Conservation (phyloP, 2,888 invertebrate genomes). For the Andrena flavipes region DNA sequence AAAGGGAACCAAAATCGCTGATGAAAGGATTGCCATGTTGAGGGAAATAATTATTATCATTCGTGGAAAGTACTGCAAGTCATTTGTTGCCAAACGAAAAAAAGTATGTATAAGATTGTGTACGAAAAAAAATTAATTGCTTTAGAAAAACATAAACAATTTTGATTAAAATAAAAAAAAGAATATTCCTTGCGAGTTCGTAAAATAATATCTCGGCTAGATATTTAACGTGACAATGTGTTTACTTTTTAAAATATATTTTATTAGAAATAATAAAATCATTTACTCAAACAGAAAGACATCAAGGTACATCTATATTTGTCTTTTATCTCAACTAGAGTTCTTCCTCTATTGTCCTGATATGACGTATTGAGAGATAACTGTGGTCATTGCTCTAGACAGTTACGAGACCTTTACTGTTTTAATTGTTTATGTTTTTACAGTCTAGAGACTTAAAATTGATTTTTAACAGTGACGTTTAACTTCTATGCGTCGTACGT, state of each 20-base stretch:
- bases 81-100: conserved; percentile 72
- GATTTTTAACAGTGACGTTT: conserved; percentile 49
- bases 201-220: conserved; percentile 12
- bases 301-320: conserved; percentile 76
- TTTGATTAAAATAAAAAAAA: conserved; percentile 25
- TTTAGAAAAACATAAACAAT: conserved; percentile 38
- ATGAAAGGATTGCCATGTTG: conserved; percentile 68
- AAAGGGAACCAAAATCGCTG: conserved; percentile 67
- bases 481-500: conserved; percentile 39
- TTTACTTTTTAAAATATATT: conserved; percentile 54
- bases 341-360: conserved; percentile 62
- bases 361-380: conserved; percentile 42
- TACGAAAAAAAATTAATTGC: conserved; percentile 15
- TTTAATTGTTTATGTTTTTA: conserved; percentile 53
- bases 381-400: conserved; percentile 39
- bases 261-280: conserved; percentile 63
- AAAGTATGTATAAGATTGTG: conserved; percentile 67
- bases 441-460: conserved; percentile 63
- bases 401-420: conserved; percentile 34
- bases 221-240: conserved; percentile 39
- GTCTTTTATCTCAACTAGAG: conserved; percentile 53
- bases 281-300: conserved; percentile 73
- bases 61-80: conserved; percentile 67
- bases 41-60: conserved; percentile 62
- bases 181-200: conserved; percentile 8